These are phyloP conservation scores for Melanerpes aurifrons DNA, from an alignment of 2,113 vertebrate genomes.

Conservation along the genomic window DNA sequence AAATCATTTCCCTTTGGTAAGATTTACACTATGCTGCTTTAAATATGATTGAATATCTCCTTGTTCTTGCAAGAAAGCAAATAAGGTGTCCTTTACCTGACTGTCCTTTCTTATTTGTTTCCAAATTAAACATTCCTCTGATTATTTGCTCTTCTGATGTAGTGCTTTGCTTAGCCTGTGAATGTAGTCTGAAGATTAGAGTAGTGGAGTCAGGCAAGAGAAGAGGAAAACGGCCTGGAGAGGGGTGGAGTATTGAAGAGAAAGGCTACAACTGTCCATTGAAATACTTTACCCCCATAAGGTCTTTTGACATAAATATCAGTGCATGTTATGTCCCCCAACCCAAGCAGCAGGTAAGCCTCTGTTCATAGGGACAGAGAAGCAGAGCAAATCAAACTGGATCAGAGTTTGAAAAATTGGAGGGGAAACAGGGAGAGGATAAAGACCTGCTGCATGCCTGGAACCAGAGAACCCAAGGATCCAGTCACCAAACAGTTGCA, in stretches of 20 bases:
- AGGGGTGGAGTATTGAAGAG: background rate
- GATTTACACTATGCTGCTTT: conserved; percentile 35
- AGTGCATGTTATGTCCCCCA: background rate
- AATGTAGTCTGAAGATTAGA: background rate
- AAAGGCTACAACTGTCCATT: background rate
- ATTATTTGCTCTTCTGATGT: conserved; percentile 10
- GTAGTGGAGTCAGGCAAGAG: background rate
- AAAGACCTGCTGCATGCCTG: background rate
- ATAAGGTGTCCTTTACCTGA: conserved; percentile 51
- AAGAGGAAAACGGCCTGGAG: background rate
- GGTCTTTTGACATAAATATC: background rate
- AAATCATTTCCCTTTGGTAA: conserved; percentile 50
- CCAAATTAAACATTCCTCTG: conserved; percentile 16
- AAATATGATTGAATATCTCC: conserved; percentile 49
- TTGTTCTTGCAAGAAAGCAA: conserved; percentile 39
- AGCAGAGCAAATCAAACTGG: background rate
- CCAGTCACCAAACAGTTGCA: background rate
- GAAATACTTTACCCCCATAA: background rate
- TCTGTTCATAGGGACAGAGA: background rate
- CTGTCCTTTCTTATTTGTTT: background rate
- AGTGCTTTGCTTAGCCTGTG: background rate
- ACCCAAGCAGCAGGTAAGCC: background rate
- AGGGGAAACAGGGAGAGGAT: background rate
- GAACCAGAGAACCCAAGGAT: background rate
- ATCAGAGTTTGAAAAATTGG: background rate